Evolutionary conservation across 2,113 vertebrate genomes (phyloP), one percentile per base, ranked within the genome.

Genomic region (Oncorhynchus nerka): DNA sequence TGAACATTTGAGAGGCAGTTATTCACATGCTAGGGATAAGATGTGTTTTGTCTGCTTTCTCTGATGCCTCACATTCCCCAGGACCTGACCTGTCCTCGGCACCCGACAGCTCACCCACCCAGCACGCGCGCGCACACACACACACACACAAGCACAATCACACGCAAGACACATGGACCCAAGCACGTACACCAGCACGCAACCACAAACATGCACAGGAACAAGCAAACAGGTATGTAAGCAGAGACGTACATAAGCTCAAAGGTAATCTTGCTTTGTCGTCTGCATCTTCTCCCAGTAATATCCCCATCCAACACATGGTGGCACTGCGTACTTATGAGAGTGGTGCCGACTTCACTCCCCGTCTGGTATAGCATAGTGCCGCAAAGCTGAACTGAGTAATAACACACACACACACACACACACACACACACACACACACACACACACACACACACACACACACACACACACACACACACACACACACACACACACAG

Each of bases 301-400:
- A 79, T 83, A 80, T 82, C 67, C 19, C n/a, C 55, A 1, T 4
- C 6, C 3, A 73, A 73, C 94, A 92, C 93, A 89, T 81, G 94
- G 91, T 91, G 93, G 92, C 91, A 94, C 83, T 94, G 76, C 80
- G 80, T 89, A 85, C 89, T 87, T 91, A 88, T 75, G 84, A 55
- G 84, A 91, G 82, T 78, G 0, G 8, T 48, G 62, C 68, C 67
- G 64, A 32, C 80, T 48, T 66, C 7, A 34, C 39, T 73, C 66
- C 74, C 83, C 72, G 79, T 75, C 79, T 75, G 78, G 73, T 81
- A 79, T 73, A 83, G 86, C 84, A 84, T 82, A 76, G 79, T 79
- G 83, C 75, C 85, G 83, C 77, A 62, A 9, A 86, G 82, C 80
- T 84, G 82, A 87, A 76, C 79, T 68, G 49, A 75, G 73, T 76